Evolutionary conservation across 2,797 vertebrate species (phyloP), one percentile per base, ranked within the genome.

Genomic region (Anguilla pacifica): DNA sequence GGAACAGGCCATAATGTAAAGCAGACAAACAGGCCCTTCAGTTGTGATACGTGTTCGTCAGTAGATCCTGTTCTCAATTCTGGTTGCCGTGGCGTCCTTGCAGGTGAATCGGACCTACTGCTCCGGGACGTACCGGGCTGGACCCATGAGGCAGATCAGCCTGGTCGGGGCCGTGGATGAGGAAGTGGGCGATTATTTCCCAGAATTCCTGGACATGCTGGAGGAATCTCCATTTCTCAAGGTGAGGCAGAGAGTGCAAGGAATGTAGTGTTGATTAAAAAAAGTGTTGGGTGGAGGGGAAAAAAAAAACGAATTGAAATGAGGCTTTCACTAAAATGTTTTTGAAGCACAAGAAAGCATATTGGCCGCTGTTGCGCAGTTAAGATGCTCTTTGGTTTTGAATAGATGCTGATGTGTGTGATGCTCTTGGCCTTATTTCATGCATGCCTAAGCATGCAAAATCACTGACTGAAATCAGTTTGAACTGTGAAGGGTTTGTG

Each of bases 101-200:
- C 89, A 99, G 98, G 98, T 99, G 95, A 98, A 96, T 93, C 97
- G 98, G 89, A 99, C 98, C 0, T 99, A 99, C 93, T 98, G 98
- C 95, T 98, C 97, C 86, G 98, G 98, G 92, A 99, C 98, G 1
- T 99, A 99, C 93, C 94, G 98, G 92, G 98, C 98, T 0, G 98
- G 98, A 83, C 98, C 98, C 15, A 99, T 99, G 98, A 96, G 98
- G 90, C 98, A 99, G 95, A 99, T 99, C 95, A 99, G 98, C 93
- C 95, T 99, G 91, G 98, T 99, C 86, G 98, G 98, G 94, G 98
- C 98, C 0, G 98, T 99, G 92, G 98, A 99, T 39, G 98, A 99
- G 96, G 98, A 99, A 93, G 98, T 99, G 86, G 98, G 98, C 89
- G 97, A 99, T 92, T 99, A 96, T 93, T 99, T 99, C 91, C 98